Evolutionary conservation across 2,888 invertebrate genomes (phyloP).

Genomic region (Syrphus vitripennis): DNA sequence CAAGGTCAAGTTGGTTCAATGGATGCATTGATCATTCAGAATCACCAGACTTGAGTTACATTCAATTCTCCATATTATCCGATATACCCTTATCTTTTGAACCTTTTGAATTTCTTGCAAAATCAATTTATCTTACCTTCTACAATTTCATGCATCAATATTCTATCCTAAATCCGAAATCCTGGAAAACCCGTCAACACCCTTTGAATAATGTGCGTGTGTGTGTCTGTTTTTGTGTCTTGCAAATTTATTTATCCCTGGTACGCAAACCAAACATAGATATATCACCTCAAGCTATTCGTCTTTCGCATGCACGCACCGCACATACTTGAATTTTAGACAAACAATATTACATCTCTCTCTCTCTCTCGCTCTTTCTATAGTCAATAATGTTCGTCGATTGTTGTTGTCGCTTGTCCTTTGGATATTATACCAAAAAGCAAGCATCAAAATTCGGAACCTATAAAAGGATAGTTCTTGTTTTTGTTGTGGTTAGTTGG

Average conservation of each 20-base stretch:
- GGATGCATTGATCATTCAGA: neutral
- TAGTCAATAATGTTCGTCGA: slow-evolving; percentile 19
- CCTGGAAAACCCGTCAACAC: slow-evolving; percentile 52
- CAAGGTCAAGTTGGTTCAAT: slow-evolving; percentile 2
- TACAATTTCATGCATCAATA: neutral
- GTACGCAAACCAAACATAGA: slow-evolving; percentile 30
- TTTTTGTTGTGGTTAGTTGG: slow-evolving; percentile 7
- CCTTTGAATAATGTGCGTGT: neutral
- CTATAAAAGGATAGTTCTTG: slow-evolving; percentile 7
- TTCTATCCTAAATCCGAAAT: slow-evolving; percentile 11
- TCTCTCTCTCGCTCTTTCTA: too few species aligned
- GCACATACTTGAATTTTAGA: slow-evolving; percentile 12
- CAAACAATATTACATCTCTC: slow-evolving; percentile 13
- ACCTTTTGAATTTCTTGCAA: neutral
- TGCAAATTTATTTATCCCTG: slow-evolving; percentile 47
- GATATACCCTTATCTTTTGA: neutral
- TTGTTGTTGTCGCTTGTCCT: neutral
- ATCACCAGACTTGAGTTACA: neutral
- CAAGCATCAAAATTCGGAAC: neutral
- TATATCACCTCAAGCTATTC: slow-evolving; percentile 30
- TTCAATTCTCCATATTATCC: too few species aligned
- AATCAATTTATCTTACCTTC: slow-evolving; percentile 30
- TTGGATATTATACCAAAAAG: slow-evolving; percentile 6
- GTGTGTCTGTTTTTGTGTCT: neutral
- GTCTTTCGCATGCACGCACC: neutral